Evolutionary conservation across 2,888 invertebrate genomes (phyloP).

Genomic region (Aphodius granarius): DNA sequence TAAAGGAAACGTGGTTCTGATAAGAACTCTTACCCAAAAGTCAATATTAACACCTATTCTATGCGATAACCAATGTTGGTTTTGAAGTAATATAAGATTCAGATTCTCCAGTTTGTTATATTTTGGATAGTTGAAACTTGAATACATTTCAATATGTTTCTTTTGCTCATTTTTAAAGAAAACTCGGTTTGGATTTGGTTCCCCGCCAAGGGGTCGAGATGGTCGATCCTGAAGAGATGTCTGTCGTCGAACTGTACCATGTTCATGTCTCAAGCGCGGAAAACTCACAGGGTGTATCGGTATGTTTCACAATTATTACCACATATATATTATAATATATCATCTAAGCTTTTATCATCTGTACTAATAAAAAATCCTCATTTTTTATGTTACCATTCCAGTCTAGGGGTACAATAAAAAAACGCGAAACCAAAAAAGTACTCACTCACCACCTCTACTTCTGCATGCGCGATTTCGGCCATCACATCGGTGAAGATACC

Average conservation of each 20-base stretch:
- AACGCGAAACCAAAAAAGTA: conserved; percentile 61
- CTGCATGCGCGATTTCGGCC: conserved; percentile 86
- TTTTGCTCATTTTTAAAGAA: conserved; percentile 62
- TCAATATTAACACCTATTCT: too few relatives aligned
- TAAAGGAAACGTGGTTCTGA: too few relatives aligned
- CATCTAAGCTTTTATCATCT: background rate
- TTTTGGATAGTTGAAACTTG: too few relatives aligned
- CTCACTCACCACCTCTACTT: conserved; percentile 81
- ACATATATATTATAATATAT: background rate
- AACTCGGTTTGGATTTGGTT: conserved; percentile 88
- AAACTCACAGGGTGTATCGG: conserved; percentile 68
- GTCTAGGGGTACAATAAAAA: conserved; percentile 61
- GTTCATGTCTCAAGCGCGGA: conserved; percentile 78
- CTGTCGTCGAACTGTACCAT: conserved; percentile 85
- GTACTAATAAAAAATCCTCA: background rate
- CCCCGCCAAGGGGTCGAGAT: conserved; percentile 88
- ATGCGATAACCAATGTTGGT: too few relatives aligned
- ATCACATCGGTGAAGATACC: conserved; percentile 85
- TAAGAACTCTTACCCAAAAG: too few relatives aligned
- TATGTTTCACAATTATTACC: conserved; percentile 54
- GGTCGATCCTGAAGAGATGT: conserved; percentile 87
- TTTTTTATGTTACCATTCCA: conserved; percentile 33
- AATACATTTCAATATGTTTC: background rate
- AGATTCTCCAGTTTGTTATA: too few relatives aligned
- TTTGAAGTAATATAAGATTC: too few relatives aligned